These are phyloP conservation scores for Oryzaephilus surinamensis DNA, from an alignment of 1,140 invertebrate species.

Conservation along the genomic window DNA sequence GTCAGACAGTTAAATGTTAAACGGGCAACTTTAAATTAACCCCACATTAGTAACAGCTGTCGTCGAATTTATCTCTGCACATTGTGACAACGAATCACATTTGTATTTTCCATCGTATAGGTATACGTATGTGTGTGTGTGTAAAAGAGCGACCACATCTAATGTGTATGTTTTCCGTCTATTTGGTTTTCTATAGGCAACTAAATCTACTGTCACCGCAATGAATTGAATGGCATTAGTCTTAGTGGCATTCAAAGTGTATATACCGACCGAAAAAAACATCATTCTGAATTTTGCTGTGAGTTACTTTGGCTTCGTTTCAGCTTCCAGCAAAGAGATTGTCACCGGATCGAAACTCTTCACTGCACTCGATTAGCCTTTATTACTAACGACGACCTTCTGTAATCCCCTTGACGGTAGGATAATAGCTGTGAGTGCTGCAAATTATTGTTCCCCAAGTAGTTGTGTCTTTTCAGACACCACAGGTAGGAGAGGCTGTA, in stretches of 20 bases:
- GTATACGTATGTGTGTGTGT: background rate
- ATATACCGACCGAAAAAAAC: background rate
- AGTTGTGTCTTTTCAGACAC: background rate
- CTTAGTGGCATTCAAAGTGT: background rate
- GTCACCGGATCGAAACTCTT: slow-evolving; percentile 7
- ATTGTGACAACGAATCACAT: background rate
- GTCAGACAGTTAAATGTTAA: too few relatives aligned
- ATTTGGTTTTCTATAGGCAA: background rate
- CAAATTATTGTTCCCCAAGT: too few relatives aligned
- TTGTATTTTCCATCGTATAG: background rate
- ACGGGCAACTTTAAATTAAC: background rate
- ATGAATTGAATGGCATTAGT: slow-evolving; percentile 12
- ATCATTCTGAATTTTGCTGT: slow-evolving; percentile 1
- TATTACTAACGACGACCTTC: background rate
- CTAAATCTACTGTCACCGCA: slow-evolving; percentile 8
- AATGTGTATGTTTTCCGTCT: background rate
- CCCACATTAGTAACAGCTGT: background rate
- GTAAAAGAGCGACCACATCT: background rate
- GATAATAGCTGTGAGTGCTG: too few relatives aligned
- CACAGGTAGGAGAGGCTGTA: background rate
- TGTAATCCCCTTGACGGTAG: background rate
- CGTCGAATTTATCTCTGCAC: background rate
- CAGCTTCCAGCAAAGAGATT: too few relatives aligned
- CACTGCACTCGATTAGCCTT: slow-evolving; percentile 12
- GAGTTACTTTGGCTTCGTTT: slow-evolving; percentile 2